phyloP scores from a whole-genome alignment of 2,113 vertebrate genomes.

The Uropsilus gracilis region DNA sequence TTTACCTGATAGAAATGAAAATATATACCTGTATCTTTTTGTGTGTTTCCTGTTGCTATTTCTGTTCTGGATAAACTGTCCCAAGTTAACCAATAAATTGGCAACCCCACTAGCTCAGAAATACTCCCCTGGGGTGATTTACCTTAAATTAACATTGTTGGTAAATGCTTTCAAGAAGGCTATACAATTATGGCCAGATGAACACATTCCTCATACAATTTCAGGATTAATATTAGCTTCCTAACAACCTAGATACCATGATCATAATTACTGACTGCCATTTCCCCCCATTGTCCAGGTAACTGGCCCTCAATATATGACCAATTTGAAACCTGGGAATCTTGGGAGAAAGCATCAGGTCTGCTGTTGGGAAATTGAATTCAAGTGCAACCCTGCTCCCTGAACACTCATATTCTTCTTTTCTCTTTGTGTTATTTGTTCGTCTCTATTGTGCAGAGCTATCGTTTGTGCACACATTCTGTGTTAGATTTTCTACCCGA shows the following conservation, averaged over 20 bases:
- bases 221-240: conserved; percentile 83
- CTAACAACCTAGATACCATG: conserved; percentile 81
- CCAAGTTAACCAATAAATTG: conserved; percentile 56
- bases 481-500: conserved; percentile 90
- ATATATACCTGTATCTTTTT: conserved; percentile 57
- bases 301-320: conserved; percentile 83
- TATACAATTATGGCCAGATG: conserved; percentile 78
- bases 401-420: conserved; percentile 87
- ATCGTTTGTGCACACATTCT: conserved; percentile 88
- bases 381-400: conserved; percentile 83
- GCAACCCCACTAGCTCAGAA: conserved; percentile 62
- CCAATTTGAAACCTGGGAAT: conserved; percentile 86
- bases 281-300: conserved; percentile 81
- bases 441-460: conserved; percentile 78
- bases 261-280: conserved; percentile 84
- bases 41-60: conserved; percentile 43
- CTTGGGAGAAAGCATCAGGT: conserved; percentile 86
- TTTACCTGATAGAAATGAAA: conserved; percentile 53
- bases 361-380: conserved; percentile 87
- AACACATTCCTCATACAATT: conserved; percentile 82
- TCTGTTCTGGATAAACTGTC: conserved; percentile 52
- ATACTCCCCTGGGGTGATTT: conserved; percentile 52
- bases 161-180: conserved; percentile 79
- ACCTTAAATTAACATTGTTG: conserved; percentile 73
- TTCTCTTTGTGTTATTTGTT: conserved; percentile 86